Base-by-base conservation (phyloP, 2,113 vertebrate genomes). In the Platichthys flesus region DNA sequence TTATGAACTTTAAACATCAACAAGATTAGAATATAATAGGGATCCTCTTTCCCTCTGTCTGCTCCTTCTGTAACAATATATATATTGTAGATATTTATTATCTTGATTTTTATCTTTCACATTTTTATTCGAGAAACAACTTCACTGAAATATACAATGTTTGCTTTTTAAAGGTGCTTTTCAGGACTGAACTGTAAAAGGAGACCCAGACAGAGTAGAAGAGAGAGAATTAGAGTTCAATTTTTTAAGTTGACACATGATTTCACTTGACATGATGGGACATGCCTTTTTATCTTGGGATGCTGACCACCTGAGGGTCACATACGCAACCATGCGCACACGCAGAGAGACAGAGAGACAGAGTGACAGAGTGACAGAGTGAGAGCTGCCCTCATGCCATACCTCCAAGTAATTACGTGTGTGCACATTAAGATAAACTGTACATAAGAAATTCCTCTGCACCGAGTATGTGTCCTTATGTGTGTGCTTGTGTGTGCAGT, bases 391-490 rank as follows among this genome's bases (percentile, higher is more conserved):
- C 65, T 64, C 45, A 40, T 64, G 52, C 24, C 54, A 67, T 74
- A 15, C 31, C 71, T 78, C 68, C 75, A 64, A 76, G 79, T 69
- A 88, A 87, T 86, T 70, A 37, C 13, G 45, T 72, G 37, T 72
- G 37, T 37, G 69, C 58, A 28, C 55, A 69, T 14, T 15, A 13
- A 74, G 76, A 88, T 78, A 85, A 78, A 79, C 71, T 49, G 45
- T 56, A 62, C 68, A 37, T 63, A 67, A 14, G 24, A n/a, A 65
- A 65, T 77, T 59, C 66, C 66, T 71, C 52, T 74, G 77, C 72
- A 54, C 49, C 35, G 15, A 20, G 71, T 76, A 24, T 56, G 52
- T 58, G 45, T 2, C 40, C 65, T 0, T 24, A 62, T 35, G 70
- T 71, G 68, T 15, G 8, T 45, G 85, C 77, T 31, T 31, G 71